A percentile compares a stretch with the other conserved stretches of the same genome.
These are phyloP conservation scores for Nannoperca obscura DNA, from an alignment of 2,797 vertebrate genomes.

Conservation along the genomic window DNA sequence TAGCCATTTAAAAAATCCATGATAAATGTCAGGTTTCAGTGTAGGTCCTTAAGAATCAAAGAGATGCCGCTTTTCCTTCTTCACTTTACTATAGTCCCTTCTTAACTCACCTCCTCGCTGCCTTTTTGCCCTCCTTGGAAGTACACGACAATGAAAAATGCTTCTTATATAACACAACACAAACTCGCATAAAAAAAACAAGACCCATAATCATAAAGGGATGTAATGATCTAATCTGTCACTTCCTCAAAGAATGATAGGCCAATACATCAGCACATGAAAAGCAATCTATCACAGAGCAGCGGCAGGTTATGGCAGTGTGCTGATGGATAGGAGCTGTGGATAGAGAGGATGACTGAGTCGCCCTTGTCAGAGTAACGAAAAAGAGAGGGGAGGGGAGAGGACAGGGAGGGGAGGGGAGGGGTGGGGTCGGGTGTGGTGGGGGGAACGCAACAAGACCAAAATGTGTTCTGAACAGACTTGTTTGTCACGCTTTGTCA, in stretches of 20 bases:
- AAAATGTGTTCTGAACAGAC: conserved; percentile 74
- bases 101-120: conserved; percentile 20
- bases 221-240: conserved; percentile 80
- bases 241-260: conserved; percentile 74
- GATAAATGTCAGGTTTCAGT: neutral
- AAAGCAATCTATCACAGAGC: conserved; percentile 73
- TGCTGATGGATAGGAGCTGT: conserved; percentile 76
- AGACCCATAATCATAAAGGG: conserved; percentile 62
- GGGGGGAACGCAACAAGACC: conserved; percentile 46
- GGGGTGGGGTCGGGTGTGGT: neutral
- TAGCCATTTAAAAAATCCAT: conserved; percentile 26
- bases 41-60: conserved; percentile 11
- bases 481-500: conserved; percentile 77
- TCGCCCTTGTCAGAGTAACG: conserved; percentile 78
- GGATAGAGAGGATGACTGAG: conserved; percentile 74
- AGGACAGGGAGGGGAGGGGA: conserved; percentile 9
- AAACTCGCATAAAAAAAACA: conserved; percentile 37
- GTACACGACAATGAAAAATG: conserved; percentile 26
- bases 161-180: conserved; percentile 23
- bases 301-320: conserved; percentile 72
- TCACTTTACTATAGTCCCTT: neutral
- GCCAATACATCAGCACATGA: conserved; percentile 71
- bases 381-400: conserved; percentile 52
- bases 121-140: conserved; percentile 14
- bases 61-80: neutral